Conservation (phyloP, 2,797 vertebrate genomes). For the Propithecus deckenii region DNA sequence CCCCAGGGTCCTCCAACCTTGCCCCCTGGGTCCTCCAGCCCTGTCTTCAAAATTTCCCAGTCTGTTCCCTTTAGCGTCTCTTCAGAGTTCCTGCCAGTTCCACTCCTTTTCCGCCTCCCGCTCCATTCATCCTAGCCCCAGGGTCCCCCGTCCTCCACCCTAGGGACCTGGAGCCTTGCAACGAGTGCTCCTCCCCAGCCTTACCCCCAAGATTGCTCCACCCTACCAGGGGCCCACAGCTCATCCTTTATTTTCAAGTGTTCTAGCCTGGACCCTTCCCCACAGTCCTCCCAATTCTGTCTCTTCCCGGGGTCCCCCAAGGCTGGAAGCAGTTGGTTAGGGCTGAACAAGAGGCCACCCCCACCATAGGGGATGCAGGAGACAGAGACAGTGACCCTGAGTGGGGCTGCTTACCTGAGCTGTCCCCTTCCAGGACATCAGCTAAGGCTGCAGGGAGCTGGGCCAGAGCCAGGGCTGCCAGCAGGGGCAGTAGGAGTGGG, state of each 20-base stretch:
- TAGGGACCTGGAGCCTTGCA: background rate
- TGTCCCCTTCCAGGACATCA: slow-evolving; percentile 60
- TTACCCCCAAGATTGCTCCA: background rate
- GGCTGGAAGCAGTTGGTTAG: background rate
- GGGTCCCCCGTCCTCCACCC: background rate
- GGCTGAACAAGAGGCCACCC: background rate
- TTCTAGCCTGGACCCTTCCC: background rate
- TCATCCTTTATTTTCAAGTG: background rate
- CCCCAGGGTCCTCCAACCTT: too few species aligned
- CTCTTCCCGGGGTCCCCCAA: background rate
- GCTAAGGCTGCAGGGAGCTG: slow-evolving; percentile 27
- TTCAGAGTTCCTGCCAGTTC: background rate
- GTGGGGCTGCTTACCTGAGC: slow-evolving; percentile 58
- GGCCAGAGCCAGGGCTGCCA: slow-evolving; percentile 50
- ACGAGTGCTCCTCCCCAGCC: too few species aligned
- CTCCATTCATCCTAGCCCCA: background rate
- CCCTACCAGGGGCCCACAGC: background rate
- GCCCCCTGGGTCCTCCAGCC: background rate
- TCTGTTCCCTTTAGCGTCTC: background rate
- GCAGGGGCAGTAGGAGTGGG: slow-evolving; percentile 26
- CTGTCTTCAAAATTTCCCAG: background rate
- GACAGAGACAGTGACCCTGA: background rate
- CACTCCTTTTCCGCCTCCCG: background rate
- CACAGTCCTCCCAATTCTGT: background rate
- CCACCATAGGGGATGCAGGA: background rate